phyloP scores from a whole-genome alignment of 2,113 vertebrate genomes.

The Guaruba guarouba region DNA sequence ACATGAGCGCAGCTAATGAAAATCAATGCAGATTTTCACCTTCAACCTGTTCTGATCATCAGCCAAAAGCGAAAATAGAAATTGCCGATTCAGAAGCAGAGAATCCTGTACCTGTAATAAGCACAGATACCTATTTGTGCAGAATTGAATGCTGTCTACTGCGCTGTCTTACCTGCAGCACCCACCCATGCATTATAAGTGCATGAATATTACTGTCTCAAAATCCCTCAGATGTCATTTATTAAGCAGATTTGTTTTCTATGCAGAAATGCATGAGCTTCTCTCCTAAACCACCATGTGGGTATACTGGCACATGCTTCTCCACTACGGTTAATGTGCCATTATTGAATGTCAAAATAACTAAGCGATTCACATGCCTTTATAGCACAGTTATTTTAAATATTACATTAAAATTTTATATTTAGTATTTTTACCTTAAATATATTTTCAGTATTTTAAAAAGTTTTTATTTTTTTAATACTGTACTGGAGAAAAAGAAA shows the following conservation, averaged over 20 bases:
- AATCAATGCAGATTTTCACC: not conserved
- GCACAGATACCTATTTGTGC: not conserved
- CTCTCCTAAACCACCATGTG: constrained; percentile 35
- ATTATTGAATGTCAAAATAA: constrained; percentile 46
- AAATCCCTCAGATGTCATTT: not conserved
- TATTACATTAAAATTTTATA: constrained; percentile 54
- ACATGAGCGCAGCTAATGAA: not conserved
- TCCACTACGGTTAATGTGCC: constrained; percentile 11
- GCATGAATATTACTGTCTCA: not conserved
- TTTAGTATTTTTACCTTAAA: constrained; percentile 67
- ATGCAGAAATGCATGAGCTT: constrained; percentile 47
- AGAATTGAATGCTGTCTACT: not conserved
- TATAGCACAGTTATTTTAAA: constrained; percentile 62
- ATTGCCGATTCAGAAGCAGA: constrained; percentile 16
- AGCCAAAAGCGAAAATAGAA: not conserved
- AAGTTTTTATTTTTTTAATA: constrained; percentile 71
- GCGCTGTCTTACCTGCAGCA: constrained; percentile 24
- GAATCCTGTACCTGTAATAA: not conserved
- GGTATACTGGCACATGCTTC: not conserved
- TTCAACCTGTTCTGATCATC: not conserved
- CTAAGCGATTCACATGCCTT: constrained; percentile 40
- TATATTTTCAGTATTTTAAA: constrained; percentile 60
- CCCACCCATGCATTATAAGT: not conserved
- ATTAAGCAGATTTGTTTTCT: constrained; percentile 23
- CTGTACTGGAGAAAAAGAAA: constrained; percentile 15